A percentile compares a stretch with the other conserved stretches of the same genome.
phyloP scores from a whole-genome alignment of 2,797 vertebrate species.

The Scolopax rusticola region DNA sequence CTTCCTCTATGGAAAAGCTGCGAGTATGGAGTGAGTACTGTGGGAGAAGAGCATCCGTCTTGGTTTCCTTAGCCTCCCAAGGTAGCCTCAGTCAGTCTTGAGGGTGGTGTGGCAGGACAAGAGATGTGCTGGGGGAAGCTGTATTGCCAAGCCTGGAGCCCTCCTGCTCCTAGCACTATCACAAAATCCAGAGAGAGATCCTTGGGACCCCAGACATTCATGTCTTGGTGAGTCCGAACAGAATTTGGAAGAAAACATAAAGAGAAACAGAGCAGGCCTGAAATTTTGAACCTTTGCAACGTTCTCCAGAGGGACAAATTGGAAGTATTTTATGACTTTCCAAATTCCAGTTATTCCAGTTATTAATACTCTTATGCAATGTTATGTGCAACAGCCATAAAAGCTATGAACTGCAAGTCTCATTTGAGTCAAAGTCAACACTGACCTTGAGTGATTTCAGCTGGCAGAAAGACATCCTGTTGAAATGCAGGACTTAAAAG shows the following conservation, averaged over 20 bases:
- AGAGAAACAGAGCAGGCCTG: background rate
- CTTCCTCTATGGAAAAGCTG: background rate
- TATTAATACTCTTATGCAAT: background rate
- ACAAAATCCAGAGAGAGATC: background rate
- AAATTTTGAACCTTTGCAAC: slow-evolving; percentile 3
- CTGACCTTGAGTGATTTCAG: background rate
- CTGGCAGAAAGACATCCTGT: background rate
- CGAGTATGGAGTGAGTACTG: background rate
- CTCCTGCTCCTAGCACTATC: background rate
- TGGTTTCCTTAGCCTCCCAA: background rate
- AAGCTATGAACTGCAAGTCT: background rate
- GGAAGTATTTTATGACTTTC: background rate
- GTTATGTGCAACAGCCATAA: background rate
- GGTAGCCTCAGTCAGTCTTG: background rate
- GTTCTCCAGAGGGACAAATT: background rate
- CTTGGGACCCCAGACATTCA: background rate
- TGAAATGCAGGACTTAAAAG: background rate
- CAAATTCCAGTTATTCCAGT: background rate
- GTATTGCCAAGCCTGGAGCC: background rate
- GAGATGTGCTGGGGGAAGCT: background rate
- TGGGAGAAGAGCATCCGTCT: background rate
- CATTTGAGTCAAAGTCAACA: background rate
- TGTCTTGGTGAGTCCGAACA: background rate
- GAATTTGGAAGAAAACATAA: background rate
- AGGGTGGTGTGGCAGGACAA: background rate